Percentiles rank a stretch among this genome's conserved stretches.
Conservation (phyloP, 2,888 invertebrate genomes). For the Fragum sueziense region DNA sequence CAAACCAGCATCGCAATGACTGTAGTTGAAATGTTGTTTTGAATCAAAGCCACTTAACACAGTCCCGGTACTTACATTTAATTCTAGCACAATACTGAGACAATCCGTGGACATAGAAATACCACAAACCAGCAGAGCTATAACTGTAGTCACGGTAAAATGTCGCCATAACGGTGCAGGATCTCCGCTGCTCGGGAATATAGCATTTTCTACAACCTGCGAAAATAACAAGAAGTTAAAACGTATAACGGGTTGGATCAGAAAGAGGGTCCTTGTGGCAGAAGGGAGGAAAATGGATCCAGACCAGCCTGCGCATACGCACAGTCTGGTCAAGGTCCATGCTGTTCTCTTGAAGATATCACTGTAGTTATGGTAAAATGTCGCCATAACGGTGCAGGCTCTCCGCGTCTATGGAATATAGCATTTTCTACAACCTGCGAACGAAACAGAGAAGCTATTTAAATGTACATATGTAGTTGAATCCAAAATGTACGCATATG, state of each 20-base stretch:
- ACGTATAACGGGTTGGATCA: too few relatives aligned
- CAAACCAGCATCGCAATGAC: constrained; percentile 88
- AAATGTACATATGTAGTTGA: too few relatives aligned
- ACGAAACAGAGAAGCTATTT: too few relatives aligned
- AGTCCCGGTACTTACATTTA: constrained; percentile 87
- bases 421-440: constrained; percentile 82
- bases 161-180: constrained; percentile 81
- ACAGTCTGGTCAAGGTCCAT: too few relatives aligned
- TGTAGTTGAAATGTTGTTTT: too few relatives aligned
- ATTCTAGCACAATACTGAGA: constrained; percentile 90
- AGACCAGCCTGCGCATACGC: too few relatives aligned
- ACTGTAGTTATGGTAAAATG: constrained; percentile 86
- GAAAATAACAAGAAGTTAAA: not conserved
- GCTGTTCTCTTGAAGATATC: too few relatives aligned
- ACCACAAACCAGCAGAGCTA: constrained; percentile 88
- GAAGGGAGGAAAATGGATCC: too few relatives aligned
- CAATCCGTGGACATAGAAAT: constrained; percentile 93
- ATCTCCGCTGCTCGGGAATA: constrained; percentile 82
- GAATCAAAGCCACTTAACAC: too few relatives aligned
- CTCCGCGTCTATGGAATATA: constrained; percentile 80
- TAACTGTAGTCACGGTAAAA: constrained; percentile 86
- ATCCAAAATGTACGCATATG: too few relatives aligned
- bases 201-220: constrained; percentile 82
- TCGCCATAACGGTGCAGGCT: constrained; percentile 81
- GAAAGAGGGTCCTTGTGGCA: too few relatives aligned